Conservation (phyloP, 2,888 invertebrate species). For the Leucoma salicis region DNA sequence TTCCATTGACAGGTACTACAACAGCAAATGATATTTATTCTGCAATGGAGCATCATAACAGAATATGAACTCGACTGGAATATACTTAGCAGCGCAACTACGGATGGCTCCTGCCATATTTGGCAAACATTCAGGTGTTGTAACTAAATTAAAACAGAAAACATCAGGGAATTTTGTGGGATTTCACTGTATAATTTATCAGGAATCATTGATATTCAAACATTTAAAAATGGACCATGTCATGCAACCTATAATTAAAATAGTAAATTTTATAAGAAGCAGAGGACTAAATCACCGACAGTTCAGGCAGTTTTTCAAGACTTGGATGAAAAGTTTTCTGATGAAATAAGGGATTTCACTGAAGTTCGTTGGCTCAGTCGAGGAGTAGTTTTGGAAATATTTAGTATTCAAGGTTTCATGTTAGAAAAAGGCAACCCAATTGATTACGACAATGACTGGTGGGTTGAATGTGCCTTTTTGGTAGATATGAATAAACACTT, state of each 20-base stretch:
- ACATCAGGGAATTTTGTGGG: conserved; percentile 7
- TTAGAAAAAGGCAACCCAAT: not conserved
- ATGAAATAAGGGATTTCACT: conserved; percentile 3
- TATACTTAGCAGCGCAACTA: conserved; percentile 4
- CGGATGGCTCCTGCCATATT: conserved; percentile 9
- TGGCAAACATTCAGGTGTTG: conserved; percentile 11
- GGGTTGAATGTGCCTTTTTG: not conserved
- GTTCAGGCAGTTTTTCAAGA: not conserved
- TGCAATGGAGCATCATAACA: too few species aligned
- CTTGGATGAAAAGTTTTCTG: not conserved
- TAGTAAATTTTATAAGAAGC: conserved; percentile 11
- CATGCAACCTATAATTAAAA: conserved; percentile 4
- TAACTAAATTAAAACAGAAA: conserved; percentile 9
- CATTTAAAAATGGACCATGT: too few species aligned
- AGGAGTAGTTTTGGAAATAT: not conserved
- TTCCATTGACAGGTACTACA: conserved; percentile 7
- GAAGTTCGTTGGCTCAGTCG: conserved; percentile 10
- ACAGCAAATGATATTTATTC: conserved; percentile 7
- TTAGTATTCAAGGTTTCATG: not conserved
- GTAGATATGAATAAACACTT: not conserved
- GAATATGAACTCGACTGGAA: too few species aligned
- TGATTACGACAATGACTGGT: not conserved
- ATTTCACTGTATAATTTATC: conserved; percentile 11
- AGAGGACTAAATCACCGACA: conserved; percentile 12
- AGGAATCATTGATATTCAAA: not conserved